Conservation (phyloP, 2,888 invertebrate genomes). For the Sphaerophoria taeniata region DNA sequence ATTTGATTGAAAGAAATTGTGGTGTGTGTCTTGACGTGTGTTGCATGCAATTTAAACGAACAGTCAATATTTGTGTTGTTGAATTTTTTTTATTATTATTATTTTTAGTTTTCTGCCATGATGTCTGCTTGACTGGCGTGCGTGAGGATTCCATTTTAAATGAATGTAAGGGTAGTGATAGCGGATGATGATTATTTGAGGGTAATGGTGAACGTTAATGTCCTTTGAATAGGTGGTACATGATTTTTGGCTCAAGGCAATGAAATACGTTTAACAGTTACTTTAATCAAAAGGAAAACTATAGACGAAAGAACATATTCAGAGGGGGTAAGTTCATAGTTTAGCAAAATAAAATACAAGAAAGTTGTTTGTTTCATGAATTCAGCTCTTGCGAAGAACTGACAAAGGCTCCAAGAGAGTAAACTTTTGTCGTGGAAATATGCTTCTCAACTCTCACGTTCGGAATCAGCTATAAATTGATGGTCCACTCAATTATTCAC, state of each 20-base stretch:
- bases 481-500: too few relatives aligned
- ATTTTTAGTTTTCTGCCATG: slow-evolving; percentile 2
- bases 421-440: too few relatives aligned
- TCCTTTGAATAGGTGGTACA: slow-evolving; percentile 45
- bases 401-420: too few relatives aligned
- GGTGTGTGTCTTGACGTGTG: slow-evolving; percentile 38
- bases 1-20: slow-evolving; percentile 63
- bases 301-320: too few relatives aligned
- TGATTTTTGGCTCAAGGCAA: slow-evolving; percentile 28
- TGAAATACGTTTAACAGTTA: slow-evolving; percentile 37
- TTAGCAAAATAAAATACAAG: too few relatives aligned
- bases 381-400: too few relatives aligned
- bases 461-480: too few relatives aligned
- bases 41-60: slow-evolving; percentile 60
- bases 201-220: slow-evolving; percentile 40
- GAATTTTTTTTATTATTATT: slow-evolving; percentile 4
- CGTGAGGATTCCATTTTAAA: slow-evolving; percentile 52
- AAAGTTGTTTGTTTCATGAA: too few relatives aligned
- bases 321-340: neutral
- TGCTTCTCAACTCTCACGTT: too few relatives aligned
- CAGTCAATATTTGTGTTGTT: slow-evolving; percentile 57
- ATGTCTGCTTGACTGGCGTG: neutral
- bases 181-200: slow-evolving; percentile 1
- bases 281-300: neutral
- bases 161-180: neutral